Conservation (phyloP, 2,113 vertebrate genomes). For the Galbula dea region DNA sequence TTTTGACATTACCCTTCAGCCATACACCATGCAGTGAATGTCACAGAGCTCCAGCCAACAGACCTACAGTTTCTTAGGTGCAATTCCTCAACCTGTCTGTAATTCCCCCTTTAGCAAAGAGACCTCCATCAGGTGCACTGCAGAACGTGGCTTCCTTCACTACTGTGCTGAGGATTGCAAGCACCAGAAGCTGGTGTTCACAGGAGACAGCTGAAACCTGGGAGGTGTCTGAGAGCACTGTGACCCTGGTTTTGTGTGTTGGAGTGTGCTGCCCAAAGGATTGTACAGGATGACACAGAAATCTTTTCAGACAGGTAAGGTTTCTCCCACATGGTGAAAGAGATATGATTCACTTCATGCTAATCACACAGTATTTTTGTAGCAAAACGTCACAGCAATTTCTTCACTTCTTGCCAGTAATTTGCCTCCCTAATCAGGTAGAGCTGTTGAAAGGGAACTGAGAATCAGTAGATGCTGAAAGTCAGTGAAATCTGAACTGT, state of each 20-base stretch:
- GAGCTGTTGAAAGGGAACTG: conserved; percentile 5
- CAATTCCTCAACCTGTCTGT: background rate
- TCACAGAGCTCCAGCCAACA: background rate
- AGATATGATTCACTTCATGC: conserved; percentile 30
- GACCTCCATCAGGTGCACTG: background rate
- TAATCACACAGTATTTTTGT: conserved; percentile 40
- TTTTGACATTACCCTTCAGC: background rate
- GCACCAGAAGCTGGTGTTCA: background rate
- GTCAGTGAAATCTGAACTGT: conserved; percentile 19
- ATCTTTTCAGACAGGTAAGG: conserved; percentile 29
- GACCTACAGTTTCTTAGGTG: background rate
- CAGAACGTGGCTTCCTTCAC: background rate
- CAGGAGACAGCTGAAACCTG: background rate
- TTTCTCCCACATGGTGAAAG: conserved; percentile 39
- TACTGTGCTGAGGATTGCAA: background rate
- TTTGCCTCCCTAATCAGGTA: conserved; percentile 22
- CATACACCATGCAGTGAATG: background rate
- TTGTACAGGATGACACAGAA: background rate
- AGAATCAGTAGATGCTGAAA: conserved; percentile 14
- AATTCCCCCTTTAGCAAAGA: background rate
- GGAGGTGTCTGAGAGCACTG: background rate
- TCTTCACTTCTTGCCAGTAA: conserved; percentile 26
- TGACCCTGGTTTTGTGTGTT: background rate
- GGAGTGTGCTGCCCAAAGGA: background rate
- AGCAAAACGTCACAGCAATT: conserved; percentile 5